A percentile compares a stretch with the other conserved stretches of the same genome.
phyloP scores from a whole-genome alignment of 2,797 vertebrate genomes.

The Menidia menidia region DNA sequence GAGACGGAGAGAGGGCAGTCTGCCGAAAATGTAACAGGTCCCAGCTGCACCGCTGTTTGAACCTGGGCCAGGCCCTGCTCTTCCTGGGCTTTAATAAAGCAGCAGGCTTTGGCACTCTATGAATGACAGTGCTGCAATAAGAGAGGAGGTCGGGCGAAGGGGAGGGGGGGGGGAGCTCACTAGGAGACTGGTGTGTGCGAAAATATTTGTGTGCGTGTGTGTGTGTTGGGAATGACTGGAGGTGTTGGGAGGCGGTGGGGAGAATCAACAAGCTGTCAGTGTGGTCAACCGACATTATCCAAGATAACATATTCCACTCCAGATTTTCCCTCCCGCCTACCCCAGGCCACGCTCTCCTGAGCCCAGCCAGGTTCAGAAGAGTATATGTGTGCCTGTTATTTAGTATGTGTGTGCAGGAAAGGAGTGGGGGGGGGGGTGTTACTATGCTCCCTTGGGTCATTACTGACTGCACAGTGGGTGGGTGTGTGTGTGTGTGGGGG shows the following conservation, averaged over 20 bases:
- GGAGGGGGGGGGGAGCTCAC: slow-evolving; percentile 25
- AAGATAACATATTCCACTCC: slow-evolving; percentile 77
- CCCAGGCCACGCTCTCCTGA: slow-evolving; percentile 66
- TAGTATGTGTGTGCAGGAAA: slow-evolving; percentile 33
- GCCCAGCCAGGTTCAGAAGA: slow-evolving; percentile 69
- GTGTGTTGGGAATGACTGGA: slow-evolving; percentile 28
- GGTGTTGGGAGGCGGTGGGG: slow-evolving; percentile 16
- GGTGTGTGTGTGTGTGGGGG: slow-evolving; percentile 3
- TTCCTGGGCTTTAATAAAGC: slow-evolving; percentile 95
- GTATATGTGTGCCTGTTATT: slow-evolving; percentile 26
- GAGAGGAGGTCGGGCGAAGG: slow-evolving; percentile 74
- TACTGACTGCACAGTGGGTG: slow-evolving; percentile 46
- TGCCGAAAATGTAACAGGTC: slow-evolving; percentile 98
- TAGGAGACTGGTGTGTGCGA: slow-evolving; percentile 24
- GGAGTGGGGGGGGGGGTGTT: slow-evolving; percentile 26
- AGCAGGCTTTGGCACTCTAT: slow-evolving; percentile 93
- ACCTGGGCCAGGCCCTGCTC: slow-evolving; percentile 89
- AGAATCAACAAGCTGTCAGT: slow-evolving; percentile 79
- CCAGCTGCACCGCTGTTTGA: slow-evolving; percentile 98
- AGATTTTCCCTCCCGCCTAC: slow-evolving; percentile 71
- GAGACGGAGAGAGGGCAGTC: slow-evolving; percentile 93
- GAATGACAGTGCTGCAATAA: slow-evolving; percentile 91
- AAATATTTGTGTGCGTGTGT: slow-evolving; percentile 8
- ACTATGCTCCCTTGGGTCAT: slow-evolving; percentile 72
- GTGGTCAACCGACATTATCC: slow-evolving; percentile 72